Base-by-base conservation (phyloP, 2,113 vertebrate genomes). In the Acinonyx jubatus region DNA sequence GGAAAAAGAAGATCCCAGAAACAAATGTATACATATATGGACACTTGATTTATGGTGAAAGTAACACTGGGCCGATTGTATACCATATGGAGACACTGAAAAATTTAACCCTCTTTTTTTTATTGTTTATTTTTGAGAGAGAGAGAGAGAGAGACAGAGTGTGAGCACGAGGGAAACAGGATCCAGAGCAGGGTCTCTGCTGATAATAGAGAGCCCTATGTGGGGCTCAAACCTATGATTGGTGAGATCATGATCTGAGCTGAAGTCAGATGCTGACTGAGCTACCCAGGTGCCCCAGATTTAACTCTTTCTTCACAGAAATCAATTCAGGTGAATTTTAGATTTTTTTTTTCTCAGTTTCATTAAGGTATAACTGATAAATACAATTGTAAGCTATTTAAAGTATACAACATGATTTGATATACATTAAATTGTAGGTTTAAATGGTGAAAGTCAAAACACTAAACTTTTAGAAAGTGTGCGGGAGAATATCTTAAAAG, bases 361-460 rank as follows among this genome's bases (percentile, higher is more conserved):
- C 14, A 27, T 14, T 89, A 78, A 89, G 55, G 41, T 78, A 76
- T 45, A 78, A 48, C 33, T 48, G 57, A 63, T 41, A 61, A 45
- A 61, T 76, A 89, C 48, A 89, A 27, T 74, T 55, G 36, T 89
- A 78, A 90, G 55, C 27, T 76, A 48, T 78, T 78, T 78, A 65
- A 78, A 90, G 31, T 78, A 18, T 16, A 65, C 31, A 65, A n/a
- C 31, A 48, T 45, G 33, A 78, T 18, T n/a, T 65, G 21, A 65
- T 65, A 63, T n/a, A 50, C 2, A 16, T 27, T 80, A 19, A 71
- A 71, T 31, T 85, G 1, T 73, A 90, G 36, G 65, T 90, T 90
- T 94, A 90, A 89, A 90, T 45, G 27, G 27, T 69, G 41, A 89
- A 89, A 71, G 36, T 12, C 45, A 93, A 92, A 88, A 88, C 12